These are phyloP conservation scores for Glandiceps talaboti DNA, from an alignment of 53 echinoderm and acorn worm species.

Conservation along the genomic window DNA sequence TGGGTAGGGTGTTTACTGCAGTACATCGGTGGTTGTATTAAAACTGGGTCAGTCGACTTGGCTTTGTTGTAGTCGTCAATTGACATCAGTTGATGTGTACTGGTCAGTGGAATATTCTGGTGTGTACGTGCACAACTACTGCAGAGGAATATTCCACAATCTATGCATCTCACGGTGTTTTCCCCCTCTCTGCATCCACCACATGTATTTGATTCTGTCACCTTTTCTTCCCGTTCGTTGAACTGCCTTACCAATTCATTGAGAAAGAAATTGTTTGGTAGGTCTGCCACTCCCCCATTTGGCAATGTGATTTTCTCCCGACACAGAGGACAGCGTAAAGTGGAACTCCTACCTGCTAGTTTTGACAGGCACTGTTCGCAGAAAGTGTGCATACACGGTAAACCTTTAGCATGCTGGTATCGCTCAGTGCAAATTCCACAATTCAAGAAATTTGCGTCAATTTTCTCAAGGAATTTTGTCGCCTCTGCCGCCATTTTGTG, in stretches of 20 bases:
- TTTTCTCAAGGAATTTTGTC: no score
- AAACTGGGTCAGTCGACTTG: not conserved
- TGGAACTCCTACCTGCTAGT: not conserved
- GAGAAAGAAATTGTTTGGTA: not conserved
- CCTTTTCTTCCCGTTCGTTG: not conserved
- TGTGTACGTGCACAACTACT: not conserved
- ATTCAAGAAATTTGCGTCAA: not conserved
- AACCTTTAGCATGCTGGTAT: not conserved
- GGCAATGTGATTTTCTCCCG: not conserved
- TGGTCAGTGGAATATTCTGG: not conserved
- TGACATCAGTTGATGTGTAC: not conserved
- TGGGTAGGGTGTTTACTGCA: not conserved
- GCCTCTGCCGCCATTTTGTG: no score
- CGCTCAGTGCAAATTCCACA: not conserved
- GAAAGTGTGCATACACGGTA: not conserved
- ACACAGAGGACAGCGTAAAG: not conserved
- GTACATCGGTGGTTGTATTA: not conserved
- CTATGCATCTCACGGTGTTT: not conserved
- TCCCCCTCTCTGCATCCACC: not conserved
- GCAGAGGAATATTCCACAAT: not conserved
- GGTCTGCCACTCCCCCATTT: not conserved
- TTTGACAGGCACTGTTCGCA: not conserved
- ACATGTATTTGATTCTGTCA: not conserved
- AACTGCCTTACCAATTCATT: not conserved
- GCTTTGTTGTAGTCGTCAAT: not conserved